Percentiles rank a stretch among this genome's conserved stretches.
Conservation (phyloP, 2,888 invertebrate genomes). For the Erebia ligea region DNA sequence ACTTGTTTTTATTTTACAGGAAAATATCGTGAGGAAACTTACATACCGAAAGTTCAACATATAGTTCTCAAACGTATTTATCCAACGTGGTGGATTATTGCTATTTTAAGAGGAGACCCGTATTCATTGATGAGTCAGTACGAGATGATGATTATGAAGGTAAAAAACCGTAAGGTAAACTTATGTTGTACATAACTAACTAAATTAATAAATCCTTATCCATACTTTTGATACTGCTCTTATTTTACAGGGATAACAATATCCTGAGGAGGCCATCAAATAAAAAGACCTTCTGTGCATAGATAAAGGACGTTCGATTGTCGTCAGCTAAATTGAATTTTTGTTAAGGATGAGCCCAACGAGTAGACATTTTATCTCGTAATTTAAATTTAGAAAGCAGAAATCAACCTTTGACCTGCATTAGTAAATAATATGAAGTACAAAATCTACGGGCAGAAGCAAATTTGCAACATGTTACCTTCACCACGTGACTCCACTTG, state of each 20-base stretch:
- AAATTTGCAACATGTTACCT: not conserved
- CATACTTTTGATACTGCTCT: conserved; percentile 55
- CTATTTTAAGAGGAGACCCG: no score
- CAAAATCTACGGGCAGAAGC: not conserved
- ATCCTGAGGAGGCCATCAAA: conserved; percentile 75
- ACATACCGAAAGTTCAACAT: no score
- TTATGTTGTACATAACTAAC: no score
- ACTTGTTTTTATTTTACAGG: no score
- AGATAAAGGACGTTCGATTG: conserved; percentile 78
- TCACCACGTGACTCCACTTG: no score
- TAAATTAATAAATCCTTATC: conserved; percentile 41
- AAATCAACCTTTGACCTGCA: conserved; percentile 1
- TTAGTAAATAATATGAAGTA: not conserved
- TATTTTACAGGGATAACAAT: conserved; percentile 64
- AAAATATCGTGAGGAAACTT: no score
- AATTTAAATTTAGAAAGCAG: conserved; percentile 30
- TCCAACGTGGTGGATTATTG: no score
- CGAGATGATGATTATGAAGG: no score
- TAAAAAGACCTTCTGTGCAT: conserved; percentile 81
- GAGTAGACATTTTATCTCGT: conserved; percentile 60
- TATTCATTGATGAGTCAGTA: no score
- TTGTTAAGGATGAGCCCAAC: conserved; percentile 69
- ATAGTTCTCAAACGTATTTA: no score
- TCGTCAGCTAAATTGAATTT: conserved; percentile 80
- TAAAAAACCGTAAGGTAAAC: no score